phyloP scores from a whole-genome alignment of 2,113 vertebrate species.

The Ailuropoda melanoleuca region DNA sequence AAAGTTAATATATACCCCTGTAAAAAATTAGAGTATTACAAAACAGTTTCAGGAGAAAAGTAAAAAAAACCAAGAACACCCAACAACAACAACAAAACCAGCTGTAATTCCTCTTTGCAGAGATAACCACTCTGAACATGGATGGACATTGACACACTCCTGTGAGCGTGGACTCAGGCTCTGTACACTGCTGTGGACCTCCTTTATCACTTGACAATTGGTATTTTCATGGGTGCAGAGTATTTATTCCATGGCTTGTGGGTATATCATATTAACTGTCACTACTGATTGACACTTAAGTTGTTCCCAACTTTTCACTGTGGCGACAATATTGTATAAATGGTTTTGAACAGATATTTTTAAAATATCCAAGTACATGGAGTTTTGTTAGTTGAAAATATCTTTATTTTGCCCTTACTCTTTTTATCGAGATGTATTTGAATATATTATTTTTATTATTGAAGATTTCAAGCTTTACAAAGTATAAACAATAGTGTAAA shows the following conservation, averaged over 20 bases:
- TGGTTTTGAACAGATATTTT: neutral
- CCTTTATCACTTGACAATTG: neutral
- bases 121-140: neutral
- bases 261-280: neutral
- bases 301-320: neutral
- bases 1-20: neutral
- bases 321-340: neutral
- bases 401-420: neutral
- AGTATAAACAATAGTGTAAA: neutral
- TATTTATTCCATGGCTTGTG: neutral
- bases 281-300: neutral
- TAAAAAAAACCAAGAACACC: neutral
- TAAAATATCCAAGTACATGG: neutral
- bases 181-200: neutral
- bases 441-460: neutral
- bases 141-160: neutral
- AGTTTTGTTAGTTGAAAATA: neutral
- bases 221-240: neutral
- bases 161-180: neutral
- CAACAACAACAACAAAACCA: neutral
- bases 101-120: neutral
- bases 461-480: neutral
- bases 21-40: neutral
- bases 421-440: slow-evolving; percentile 24
- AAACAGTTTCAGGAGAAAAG: slow-evolving; percentile 2